Evolutionary conservation across 1,140 invertebrate species (phyloP).

Genomic region (Lepidostoma basale): DNA sequence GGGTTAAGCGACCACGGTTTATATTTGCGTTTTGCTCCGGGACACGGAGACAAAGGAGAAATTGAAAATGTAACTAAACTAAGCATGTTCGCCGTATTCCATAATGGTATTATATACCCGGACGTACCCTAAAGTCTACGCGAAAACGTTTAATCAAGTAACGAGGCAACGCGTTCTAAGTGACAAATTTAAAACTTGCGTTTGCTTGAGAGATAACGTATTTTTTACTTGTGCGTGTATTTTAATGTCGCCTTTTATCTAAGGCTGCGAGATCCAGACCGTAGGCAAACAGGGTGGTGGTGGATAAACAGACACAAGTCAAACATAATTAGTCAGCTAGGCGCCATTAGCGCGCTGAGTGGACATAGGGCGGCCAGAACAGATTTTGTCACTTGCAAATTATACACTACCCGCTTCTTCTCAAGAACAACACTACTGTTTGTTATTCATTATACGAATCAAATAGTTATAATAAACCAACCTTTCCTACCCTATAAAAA

Average conservation of each 20-base stretch:
- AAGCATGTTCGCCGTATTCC: slow-evolving; percentile 4
- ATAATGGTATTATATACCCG: slow-evolving; percentile 16
- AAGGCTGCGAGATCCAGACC: neutral
- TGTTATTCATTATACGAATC: too few species aligned
- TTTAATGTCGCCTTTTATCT: neutral
- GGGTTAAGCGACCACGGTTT: too few species aligned
- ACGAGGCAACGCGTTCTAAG: neutral
- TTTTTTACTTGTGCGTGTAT: neutral
- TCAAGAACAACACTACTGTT: too few species aligned
- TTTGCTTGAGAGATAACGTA: neutral
- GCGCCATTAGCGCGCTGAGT: slow-evolving; percentile 18
- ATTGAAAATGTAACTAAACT: slow-evolving; percentile 22
- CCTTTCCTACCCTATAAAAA: too few species aligned
- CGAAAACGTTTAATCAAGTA: neutral
- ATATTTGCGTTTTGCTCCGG: slow-evolving; percentile 8
- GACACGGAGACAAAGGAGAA: slow-evolving; percentile 10
- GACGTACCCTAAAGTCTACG: neutral
- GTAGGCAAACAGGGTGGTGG: slow-evolving; percentile 11
- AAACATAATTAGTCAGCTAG: slow-evolving; percentile 30
- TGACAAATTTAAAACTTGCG: neutral
- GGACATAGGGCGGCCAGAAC: slow-evolving; percentile 5
- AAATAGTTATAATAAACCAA: too few species aligned
- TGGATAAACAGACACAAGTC: slow-evolving; percentile 23
- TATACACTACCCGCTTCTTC: too few species aligned
- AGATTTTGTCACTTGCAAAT: slow-evolving; percentile 11